phyloP scores from a whole-genome alignment of 2,113 vertebrate species.

The Ictidomys tridecemlineatus region DNA sequence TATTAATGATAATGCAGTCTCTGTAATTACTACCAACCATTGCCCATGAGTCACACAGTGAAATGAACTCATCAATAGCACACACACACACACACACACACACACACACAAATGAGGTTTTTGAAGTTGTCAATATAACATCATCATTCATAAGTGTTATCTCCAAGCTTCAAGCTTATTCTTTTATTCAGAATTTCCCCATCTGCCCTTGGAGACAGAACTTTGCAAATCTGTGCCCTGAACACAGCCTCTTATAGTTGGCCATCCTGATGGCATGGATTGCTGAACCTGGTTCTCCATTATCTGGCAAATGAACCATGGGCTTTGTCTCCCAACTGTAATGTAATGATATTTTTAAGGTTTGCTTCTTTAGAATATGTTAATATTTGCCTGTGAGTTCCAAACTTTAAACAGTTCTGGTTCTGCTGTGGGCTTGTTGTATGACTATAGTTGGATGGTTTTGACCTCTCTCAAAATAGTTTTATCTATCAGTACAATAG shows the following conservation, averaged over 20 bases:
- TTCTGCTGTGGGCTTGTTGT: conserved; percentile 25
- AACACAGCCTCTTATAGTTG: conserved; percentile 31
- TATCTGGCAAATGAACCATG: conserved; percentile 10
- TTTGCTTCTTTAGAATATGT: conserved; percentile 39
- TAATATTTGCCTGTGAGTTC: conserved; percentile 52
- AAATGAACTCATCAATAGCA: conserved; percentile 44
- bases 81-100: background rate
- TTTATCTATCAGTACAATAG: background rate
- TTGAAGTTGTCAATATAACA: background rate
- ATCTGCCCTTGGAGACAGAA: conserved; percentile 27
- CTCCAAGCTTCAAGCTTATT: conserved; percentile 42
- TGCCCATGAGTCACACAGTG: background rate
- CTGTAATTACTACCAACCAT: conserved; percentile 14
- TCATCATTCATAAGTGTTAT: conserved; percentile 38
- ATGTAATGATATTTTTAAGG: conserved; percentile 49
- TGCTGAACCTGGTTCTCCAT: conserved; percentile 35
- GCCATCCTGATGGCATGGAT: conserved; percentile 29
- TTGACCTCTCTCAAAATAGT: conserved; percentile 45
- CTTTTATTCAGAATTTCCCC: conserved; percentile 58
- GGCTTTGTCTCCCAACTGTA: conserved; percentile 13
- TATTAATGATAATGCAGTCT: conserved; percentile 16
- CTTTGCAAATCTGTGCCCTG: conserved; percentile 40
- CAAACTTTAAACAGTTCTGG: conserved; percentile 26
- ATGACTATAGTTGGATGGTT: background rate
- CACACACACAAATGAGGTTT: conserved; percentile 7